Percentiles rank a stretch among this genome's conserved stretches.
phyloP scores from a whole-genome alignment of 2,888 invertebrate species.

The Sussaba pulchella region DNA sequence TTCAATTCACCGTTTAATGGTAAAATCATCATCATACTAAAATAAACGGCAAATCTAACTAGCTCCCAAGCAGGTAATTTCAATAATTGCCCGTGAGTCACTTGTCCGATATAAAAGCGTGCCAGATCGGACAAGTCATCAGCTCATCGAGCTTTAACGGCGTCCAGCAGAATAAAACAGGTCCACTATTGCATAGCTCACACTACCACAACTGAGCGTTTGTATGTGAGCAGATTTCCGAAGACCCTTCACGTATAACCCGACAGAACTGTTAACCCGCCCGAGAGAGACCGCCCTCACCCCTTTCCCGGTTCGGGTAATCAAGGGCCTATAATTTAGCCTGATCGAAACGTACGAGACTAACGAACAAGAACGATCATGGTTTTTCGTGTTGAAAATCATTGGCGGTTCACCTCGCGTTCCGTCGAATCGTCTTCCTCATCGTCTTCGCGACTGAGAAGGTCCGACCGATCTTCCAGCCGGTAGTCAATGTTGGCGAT shows the following conservation, averaged over 20 bases:
- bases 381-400: conserved; percentile 83
- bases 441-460: conserved; percentile 10
- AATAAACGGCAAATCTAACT: too few relatives aligned
- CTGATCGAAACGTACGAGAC: conserved; percentile 82
- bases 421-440: conserved; percentile 22
- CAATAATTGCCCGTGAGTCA: conserved; percentile 53
- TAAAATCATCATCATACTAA: too few relatives aligned
- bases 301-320: conserved; percentile 73
- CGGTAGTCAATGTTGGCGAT: conserved; percentile 32
- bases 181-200: conserved; percentile 1
- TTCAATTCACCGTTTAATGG: too few relatives aligned
- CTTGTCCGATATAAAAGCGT: conserved; percentile 47
- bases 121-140: conserved; percentile 58
- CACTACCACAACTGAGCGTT: conserved; percentile 25
- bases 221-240: conserved; percentile 23
- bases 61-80: conserved; percentile 52
- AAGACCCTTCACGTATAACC: conserved; percentile 39
- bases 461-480: conserved; percentile 36
- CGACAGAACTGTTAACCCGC: conserved; percentile 20
- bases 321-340: conserved; percentile 84
- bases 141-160: conserved; percentile 60
- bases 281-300: too few relatives aligned
- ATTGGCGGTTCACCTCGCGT: conserved; percentile 72
- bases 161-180: conserved; percentile 25
- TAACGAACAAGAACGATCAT: conserved; percentile 84